These are phyloP conservation scores for Ferrisia virgata DNA, from an alignment of 2,888 invertebrate species.

Conservation along the genomic window DNA sequence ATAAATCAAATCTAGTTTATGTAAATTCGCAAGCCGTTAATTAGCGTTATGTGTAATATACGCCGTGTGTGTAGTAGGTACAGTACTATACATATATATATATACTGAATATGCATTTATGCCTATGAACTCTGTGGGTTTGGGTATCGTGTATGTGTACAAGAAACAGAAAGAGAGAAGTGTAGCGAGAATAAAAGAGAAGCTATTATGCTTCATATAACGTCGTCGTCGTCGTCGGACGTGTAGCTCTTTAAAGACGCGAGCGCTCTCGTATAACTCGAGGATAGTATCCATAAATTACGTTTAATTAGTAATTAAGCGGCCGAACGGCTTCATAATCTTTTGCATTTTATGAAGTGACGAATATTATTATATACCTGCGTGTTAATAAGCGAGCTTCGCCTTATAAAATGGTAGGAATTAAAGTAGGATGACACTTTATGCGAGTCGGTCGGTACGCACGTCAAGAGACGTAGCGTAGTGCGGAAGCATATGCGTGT, in stretches of 20 bases:
- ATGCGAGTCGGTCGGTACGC: background rate
- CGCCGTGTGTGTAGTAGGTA: background rate
- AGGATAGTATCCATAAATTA: slow-evolving; percentile 20
- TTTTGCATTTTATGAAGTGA: slow-evolving; percentile 26
- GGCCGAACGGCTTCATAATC: slow-evolving; percentile 17
- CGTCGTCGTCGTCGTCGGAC: background rate
- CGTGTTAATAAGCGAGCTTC: background rate
- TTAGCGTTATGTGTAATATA: background rate
- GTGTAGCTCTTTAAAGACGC: background rate
- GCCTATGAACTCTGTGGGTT: too few relatives aligned
- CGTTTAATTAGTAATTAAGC: slow-evolving; percentile 23
- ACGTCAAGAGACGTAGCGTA: background rate
- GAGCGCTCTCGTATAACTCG: background rate
- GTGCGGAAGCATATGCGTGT: background rate
- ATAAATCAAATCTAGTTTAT: slow-evolving; percentile 20
- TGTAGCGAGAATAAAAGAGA: background rate
- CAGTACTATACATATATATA: background rate
- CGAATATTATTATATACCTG: slow-evolving; percentile 25
- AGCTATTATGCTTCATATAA: too few relatives aligned
- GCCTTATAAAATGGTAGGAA: background rate
- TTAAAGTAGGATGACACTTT: slow-evolving; percentile 6
- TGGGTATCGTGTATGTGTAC: background rate
- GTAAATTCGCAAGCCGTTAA: slow-evolving; percentile 21
- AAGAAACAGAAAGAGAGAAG: background rate
- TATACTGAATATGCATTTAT: background rate